Percentiles rank a stretch among this genome's conserved stretches.
These are phyloP conservation scores for Porphyrio hochstetteri DNA, from an alignment of 2,113 vertebrate genomes.

Conservation along the genomic window DNA sequence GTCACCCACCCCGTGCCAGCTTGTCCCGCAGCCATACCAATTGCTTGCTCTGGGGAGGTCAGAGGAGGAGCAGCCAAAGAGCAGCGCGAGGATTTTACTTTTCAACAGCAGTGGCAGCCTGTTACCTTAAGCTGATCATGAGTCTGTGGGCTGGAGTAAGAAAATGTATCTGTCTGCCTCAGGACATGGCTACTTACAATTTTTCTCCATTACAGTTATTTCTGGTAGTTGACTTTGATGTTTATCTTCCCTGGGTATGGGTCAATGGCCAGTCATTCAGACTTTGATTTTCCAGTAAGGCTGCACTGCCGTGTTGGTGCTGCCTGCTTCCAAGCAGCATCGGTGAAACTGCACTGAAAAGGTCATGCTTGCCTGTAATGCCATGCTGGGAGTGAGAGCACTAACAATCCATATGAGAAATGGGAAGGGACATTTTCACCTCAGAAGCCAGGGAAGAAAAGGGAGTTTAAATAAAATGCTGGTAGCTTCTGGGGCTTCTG, in stretches of 20 bases:
- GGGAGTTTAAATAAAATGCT: background rate
- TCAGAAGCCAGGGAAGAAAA: background rate
- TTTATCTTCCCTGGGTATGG: background rate
- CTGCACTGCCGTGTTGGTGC: background rate
- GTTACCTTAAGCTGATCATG: background rate
- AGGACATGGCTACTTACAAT: background rate
- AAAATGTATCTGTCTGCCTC: background rate
- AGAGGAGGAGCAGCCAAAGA: background rate
- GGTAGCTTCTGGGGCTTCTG: background rate
- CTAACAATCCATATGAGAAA: background rate
- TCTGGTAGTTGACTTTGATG: constrained; percentile 19
- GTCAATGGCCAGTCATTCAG: background rate
- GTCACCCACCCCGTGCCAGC: fast-evolving
- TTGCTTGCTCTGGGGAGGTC: fast-evolving
- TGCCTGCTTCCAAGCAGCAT: background rate
- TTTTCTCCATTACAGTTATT: constrained; percentile 48
- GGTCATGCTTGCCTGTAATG: background rate
- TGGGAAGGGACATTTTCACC: background rate
- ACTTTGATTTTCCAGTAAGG: background rate
- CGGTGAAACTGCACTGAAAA: background rate
- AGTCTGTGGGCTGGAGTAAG: background rate
- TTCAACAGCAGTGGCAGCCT: background rate
- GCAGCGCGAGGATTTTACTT: fast-evolving
- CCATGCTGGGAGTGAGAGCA: fast-evolving
- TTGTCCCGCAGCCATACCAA: background rate